These are phyloP conservation scores for Nemoura dubitans DNA, from an alignment of 2,888 invertebrate genomes.

Conservation along the genomic window DNA sequence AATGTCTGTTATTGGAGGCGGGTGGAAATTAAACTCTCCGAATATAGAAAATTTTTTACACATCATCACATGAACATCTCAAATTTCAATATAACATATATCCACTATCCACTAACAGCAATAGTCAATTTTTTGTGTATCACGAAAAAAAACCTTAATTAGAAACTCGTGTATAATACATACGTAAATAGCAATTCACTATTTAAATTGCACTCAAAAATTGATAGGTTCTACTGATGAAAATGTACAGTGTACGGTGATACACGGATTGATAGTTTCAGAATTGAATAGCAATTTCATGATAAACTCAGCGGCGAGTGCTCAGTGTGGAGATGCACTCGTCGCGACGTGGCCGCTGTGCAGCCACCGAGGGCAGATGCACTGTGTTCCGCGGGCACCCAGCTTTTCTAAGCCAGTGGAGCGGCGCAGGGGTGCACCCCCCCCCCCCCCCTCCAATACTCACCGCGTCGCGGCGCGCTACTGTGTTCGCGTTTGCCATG, in stretches of 20 bases:
- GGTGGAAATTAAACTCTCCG: no score
- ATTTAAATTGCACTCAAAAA: slow-evolving; percentile 7
- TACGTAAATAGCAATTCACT: neutral
- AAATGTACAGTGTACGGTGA: no score
- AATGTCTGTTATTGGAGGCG: no score
- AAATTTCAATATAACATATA: neutral
- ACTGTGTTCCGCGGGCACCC: neutral
- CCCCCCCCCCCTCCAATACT: neutral
- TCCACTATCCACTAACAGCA: neutral
- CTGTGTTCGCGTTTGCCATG: neutral
- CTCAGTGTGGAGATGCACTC: neutral
- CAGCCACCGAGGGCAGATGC: neutral
- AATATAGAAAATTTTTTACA: no score
- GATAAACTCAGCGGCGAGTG: no score
- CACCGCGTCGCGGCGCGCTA: neutral
- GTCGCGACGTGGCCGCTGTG: neutral
- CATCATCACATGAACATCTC: neutral
- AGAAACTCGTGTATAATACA: neutral
- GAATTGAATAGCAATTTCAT: no score
- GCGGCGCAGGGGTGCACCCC: neutral
- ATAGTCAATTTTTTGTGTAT: neutral
- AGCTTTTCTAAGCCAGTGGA: slow-evolving; percentile 19
- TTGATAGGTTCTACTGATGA: neutral
- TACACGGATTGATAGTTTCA: neutral
- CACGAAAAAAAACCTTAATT: neutral